phyloP scores from a whole-genome alignment of 2,888 invertebrate genomes.

The Eupeodes latifasciatus region DNA sequence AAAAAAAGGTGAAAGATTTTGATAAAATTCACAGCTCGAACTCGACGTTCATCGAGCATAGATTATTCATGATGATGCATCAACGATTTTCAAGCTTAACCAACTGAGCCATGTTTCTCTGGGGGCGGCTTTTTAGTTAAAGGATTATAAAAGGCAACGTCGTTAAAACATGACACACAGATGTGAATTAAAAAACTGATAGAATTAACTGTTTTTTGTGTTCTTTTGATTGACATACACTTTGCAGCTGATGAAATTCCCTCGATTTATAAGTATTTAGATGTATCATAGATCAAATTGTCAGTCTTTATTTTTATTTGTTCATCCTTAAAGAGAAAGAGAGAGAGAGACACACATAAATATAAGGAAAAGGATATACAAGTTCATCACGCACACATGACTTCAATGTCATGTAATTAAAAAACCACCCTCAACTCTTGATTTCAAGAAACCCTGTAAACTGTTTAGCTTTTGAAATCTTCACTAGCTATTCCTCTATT shows the following conservation, averaged over 20 bases:
- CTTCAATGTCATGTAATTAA: conserved; percentile 74
- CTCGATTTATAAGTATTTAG: conserved; percentile 27
- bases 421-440: conserved; percentile 52
- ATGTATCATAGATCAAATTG: conserved; percentile 67
- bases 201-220: conserved; percentile 39
- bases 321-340: not conserved
- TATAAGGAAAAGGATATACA: not conserved
- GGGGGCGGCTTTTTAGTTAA: conserved; percentile 59
- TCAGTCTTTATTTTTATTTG: conserved; percentile 55
- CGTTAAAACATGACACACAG: conserved; percentile 53
- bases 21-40: not conserved
- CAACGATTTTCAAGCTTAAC: conserved; percentile 29
- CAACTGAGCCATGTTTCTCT: conserved; percentile 48
- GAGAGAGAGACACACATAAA: not conserved
- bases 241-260: conserved; percentile 65
- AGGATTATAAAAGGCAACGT: conserved; percentile 72
- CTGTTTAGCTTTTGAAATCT: conserved; percentile 57
- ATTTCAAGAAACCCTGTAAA: too few species aligned
- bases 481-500: not conserved
- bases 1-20: conserved; percentile 25
- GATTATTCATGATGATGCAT: conserved; percentile 73
- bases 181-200: conserved; percentile 8
- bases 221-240: not conserved
- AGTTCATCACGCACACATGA: conserved; percentile 68
- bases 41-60: conserved; percentile 47